Base-by-base conservation (phyloP, 1,140 invertebrate genomes). In the Oryctes rhinoceros region DNA sequence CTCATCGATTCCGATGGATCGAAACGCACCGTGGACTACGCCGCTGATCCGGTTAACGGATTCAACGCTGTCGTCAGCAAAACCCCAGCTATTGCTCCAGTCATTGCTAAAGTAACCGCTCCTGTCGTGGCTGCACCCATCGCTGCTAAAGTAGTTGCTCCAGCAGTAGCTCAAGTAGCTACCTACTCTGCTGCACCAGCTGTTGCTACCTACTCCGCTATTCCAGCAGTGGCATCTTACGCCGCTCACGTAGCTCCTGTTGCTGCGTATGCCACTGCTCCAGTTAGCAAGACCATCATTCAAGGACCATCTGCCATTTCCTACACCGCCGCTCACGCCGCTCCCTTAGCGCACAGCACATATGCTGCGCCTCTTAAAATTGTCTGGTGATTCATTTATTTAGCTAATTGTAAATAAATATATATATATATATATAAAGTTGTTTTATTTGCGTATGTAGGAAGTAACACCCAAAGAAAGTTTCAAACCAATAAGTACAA, bases 1-100 rank as follows among this genome's bases (percentile, higher is more conserved):
- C 85, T 89, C 7, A 82, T 88, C 20, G 88, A 89, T 49, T 88
- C 88, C 75, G 89, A 89, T 78, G 89, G 89, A 78, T 86, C 87
- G 76, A 88, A 87, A 83, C 85, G 89, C 30, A 88, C 86, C 67
- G 89, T 89, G 6, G 89, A 89, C 84, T 89, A 89, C 82, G 86
- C 89, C 39, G 89, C 87, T 82, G 86, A 88, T 74, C 84, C 84
- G n/a, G 82, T 85, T 67, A 86, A 85, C 79, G 88, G 88, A 24
- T 89, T 88, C 85, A 88, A 88, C 81, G 88, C 88, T 20, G 84
- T 88, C n/a, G 88, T 89, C 3, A 85, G 87, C 76, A 88, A 88
- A 62, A 37, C 11, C 7, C 74, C 77, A 37, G 30, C 39, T 80
- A 62, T 75, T 74, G 76, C 80, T 37, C 48, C 48, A 59, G 48